These are phyloP conservation scores for Rhabdophis nuchalis DNA, from an alignment of 2,797 vertebrate species.

Conservation along the genomic window DNA sequence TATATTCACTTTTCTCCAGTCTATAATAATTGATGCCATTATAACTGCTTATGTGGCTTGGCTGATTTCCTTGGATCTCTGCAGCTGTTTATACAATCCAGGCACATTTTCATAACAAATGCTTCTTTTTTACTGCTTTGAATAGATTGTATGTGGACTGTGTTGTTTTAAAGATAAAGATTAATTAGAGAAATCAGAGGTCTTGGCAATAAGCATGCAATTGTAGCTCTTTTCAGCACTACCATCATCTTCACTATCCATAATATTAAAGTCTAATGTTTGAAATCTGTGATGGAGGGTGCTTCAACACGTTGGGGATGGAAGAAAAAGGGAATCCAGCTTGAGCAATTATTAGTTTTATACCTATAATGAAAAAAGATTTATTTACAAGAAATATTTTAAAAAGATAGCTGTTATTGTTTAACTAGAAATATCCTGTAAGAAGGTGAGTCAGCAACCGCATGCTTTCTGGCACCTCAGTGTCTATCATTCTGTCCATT, in stretches of 20 bases:
- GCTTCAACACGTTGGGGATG: neutral
- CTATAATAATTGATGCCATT: neutral
- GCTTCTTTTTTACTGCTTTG: neutral
- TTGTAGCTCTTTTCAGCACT: neutral
- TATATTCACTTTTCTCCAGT: neutral
- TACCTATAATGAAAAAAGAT: neutral
- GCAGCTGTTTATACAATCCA: neutral
- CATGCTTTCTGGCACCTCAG: neutral
- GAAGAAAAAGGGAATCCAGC: neutral
- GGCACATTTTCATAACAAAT: neutral
- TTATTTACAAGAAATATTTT: neutral
- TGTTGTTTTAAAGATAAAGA: neutral
- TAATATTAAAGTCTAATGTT: neutral
- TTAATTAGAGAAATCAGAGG: neutral
- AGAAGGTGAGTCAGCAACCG: neutral
- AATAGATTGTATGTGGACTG: neutral
- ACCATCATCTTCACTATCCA: neutral
- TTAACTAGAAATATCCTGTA: neutral
- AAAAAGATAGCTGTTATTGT: neutral
- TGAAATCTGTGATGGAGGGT: neutral
- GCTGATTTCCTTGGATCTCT: neutral
- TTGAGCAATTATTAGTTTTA: neutral
- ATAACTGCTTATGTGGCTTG: neutral
- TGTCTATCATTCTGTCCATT: no score
- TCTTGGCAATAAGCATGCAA: neutral